Conservation (phyloP, 1,140 invertebrate species). For the Melipona quadrifasciata region DNA sequence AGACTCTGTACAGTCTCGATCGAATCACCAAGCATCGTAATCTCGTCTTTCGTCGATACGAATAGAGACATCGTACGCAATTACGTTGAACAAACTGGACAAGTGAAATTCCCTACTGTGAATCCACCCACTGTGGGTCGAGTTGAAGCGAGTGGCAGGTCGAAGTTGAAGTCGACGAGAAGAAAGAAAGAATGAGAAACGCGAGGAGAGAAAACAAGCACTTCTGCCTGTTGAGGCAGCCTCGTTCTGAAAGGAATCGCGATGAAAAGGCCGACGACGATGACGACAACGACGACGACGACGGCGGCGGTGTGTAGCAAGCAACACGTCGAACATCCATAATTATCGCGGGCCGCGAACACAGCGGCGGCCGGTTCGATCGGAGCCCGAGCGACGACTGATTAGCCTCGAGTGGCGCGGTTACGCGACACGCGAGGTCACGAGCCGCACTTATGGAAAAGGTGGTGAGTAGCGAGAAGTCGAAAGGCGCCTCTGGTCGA, state of each 20-base stretch:
- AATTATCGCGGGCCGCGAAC: conserved; percentile 25
- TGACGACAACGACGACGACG: background rate
- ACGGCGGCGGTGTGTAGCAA: background rate
- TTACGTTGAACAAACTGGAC: background rate
- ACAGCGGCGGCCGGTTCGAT: conserved; percentile 33
- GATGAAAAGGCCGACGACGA: conserved; percentile 25
- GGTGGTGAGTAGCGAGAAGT: conserved; percentile 50
- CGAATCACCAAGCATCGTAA: background rate
- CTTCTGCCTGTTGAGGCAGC: background rate
- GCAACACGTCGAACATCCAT: conserved; percentile 25
- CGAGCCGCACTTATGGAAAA: conserved; percentile 36
- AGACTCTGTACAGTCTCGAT: too few relatives aligned
- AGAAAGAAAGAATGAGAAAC: background rate
- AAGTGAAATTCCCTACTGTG: background rate
- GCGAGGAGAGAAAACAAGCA: background rate
- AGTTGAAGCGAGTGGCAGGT: background rate
- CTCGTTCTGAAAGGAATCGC: conserved; percentile 27
- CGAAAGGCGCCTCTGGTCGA: conserved; percentile 51
- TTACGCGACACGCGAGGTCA: conserved; percentile 58
- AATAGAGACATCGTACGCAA: background rate
- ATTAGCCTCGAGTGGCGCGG: conserved; percentile 36
- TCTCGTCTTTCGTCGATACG: background rate
- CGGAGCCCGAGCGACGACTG: conserved; percentile 17
- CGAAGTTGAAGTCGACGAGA: background rate
- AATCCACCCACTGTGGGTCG: background rate